Base-by-base conservation (phyloP, 1,140 invertebrate species). In the Bombus confusus region DNA sequence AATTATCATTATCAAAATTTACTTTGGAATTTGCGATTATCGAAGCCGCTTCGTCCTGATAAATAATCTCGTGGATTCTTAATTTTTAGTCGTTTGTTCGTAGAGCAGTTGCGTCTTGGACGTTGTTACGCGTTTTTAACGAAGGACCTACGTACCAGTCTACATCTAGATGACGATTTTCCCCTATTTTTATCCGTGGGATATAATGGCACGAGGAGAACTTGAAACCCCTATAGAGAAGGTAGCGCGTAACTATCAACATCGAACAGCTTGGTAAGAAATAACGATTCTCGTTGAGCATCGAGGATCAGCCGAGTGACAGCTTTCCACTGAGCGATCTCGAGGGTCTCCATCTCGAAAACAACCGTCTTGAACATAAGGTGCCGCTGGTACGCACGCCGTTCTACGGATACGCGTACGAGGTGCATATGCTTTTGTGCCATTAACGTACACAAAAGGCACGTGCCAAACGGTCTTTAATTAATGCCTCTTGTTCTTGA, bases 281-380 rank as follows among this genome's bases (percentile, higher is more conserved):
- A 28, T 69, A 82, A 86, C 80, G 72, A 79, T 57, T 72, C 37
- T 69, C 34, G 52, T 83, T 66, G 74, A 78, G 73, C 64, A 71
- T 52, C 80, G n/a, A 34, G 72, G 72, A 75, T 75, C 78, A 66
- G 1, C 41, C n/a, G 80, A 86, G 74, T 75, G 86, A 85, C 86
- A 84, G 83, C 74, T 86, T 86, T 87, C 86, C 86, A 64, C 66
- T 78, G 43, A 47, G 31, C 71, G 86, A 39, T 69, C 82, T 68
- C 39, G 22, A 69, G 62, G 39, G 37, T 41, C 83, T 28, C 69
- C 41, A 22, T 74, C 43, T 74, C 25, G 37, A 41, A 28, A 73
- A 34, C 76, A 89, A 69, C 87, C 87, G 88, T 82, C 88, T 88
- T 86, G 84, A 90, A 90, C 88, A 88, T 84, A 90, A 86, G 88